A percentile compares a stretch with the other conserved stretches of the same genome.
These are phyloP conservation scores for Drosophila parabipectinata DNA, from an alignment of 1,140 invertebrate species.

Conservation along the genomic window DNA sequence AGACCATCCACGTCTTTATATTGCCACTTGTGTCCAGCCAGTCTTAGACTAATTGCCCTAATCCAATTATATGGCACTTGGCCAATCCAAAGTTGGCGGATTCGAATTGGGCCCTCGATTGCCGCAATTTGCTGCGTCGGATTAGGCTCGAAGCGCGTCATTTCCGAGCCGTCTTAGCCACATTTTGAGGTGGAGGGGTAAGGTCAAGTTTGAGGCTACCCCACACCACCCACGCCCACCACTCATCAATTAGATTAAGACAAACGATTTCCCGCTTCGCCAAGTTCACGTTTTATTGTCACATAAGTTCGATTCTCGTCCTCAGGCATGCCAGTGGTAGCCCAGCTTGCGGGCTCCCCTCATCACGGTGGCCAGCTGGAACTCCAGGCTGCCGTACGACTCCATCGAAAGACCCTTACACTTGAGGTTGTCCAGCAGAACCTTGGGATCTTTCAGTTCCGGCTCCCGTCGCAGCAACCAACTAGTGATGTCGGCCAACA, in stretches of 20 bases:
- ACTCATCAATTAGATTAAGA: slow-evolving; percentile 70
- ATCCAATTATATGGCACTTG: slow-evolving; percentile 73
- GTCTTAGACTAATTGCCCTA: slow-evolving; percentile 77
- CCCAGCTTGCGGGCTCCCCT: slow-evolving; percentile 62
- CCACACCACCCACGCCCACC: neutral
- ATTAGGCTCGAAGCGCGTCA: slow-evolving; percentile 52
- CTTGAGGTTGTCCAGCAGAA: slow-evolving; percentile 70
- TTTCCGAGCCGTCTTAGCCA: slow-evolving; percentile 7
- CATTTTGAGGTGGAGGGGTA: slow-evolving; percentile 22
- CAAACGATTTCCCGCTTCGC: slow-evolving; percentile 50
- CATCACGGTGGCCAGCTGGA: slow-evolving; percentile 58
- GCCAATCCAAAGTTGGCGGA: slow-evolving; percentile 60
- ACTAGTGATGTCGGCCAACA: slow-evolving; percentile 71
- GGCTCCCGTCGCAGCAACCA: slow-evolving; percentile 76
- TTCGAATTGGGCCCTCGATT: slow-evolving; percentile 61
- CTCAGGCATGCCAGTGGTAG: slow-evolving; percentile 67
- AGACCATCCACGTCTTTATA: slow-evolving; percentile 51
- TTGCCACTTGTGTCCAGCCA: slow-evolving; percentile 56
- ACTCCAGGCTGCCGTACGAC: slow-evolving; percentile 62
- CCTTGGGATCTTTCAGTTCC: slow-evolving; percentile 76
- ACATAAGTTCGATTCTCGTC: neutral
- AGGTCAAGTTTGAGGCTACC: slow-evolving; percentile 72
- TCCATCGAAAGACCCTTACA: slow-evolving; percentile 75
- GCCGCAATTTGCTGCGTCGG: slow-evolving; percentile 60
- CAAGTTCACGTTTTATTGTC: slow-evolving; percentile 68